A percentile compares a stretch with the other conserved stretches of the same genome.
Conservation (phyloP, 2,888 invertebrate genomes). For the Eristalis tenax region DNA sequence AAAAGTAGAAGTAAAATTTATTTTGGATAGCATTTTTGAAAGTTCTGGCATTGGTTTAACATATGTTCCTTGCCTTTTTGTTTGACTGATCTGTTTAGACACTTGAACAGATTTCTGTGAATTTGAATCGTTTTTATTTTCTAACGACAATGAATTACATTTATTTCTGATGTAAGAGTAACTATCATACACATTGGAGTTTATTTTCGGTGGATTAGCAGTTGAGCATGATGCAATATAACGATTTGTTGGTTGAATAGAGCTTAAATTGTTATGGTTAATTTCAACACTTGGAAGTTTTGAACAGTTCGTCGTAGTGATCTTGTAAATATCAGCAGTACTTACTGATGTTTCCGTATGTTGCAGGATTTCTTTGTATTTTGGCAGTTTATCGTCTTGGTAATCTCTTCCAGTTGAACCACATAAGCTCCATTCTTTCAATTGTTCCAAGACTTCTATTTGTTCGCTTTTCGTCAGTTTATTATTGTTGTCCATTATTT, state of each 20-base stretch:
- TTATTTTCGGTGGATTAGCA: neutral
- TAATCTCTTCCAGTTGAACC: conserved; percentile 78
- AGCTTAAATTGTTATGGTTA: neutral
- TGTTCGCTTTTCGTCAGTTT: conserved; percentile 76
- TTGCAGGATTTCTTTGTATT: conserved; percentile 1
- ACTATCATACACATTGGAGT: neutral
- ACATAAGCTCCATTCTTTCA: conserved; percentile 80
- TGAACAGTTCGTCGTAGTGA: neutral
- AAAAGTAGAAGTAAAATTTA: conserved; percentile 3
- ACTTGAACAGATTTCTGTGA: neutral
- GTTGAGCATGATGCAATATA: neutral
- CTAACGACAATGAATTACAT: neutral
- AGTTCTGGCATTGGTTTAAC: conserved; percentile 4
- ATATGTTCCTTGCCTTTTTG: neutral
- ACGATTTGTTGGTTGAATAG: neutral
- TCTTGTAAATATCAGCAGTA: neutral
- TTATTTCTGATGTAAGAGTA: conserved; percentile 10
- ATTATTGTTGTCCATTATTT: conserved; percentile 42
- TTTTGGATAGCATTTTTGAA: conserved; percentile 13
- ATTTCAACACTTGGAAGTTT: neutral
- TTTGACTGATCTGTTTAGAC: neutral
- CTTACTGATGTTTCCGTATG: neutral
- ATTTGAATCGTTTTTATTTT: neutral
- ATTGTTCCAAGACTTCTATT: conserved; percentile 77
- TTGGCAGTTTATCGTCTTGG: conserved; percentile 59